A percentile compares a stretch with the other conserved stretches of the same genome.
phyloP scores from a whole-genome alignment of 2,113 vertebrate genomes.

The Odontesthes bonariensis region DNA sequence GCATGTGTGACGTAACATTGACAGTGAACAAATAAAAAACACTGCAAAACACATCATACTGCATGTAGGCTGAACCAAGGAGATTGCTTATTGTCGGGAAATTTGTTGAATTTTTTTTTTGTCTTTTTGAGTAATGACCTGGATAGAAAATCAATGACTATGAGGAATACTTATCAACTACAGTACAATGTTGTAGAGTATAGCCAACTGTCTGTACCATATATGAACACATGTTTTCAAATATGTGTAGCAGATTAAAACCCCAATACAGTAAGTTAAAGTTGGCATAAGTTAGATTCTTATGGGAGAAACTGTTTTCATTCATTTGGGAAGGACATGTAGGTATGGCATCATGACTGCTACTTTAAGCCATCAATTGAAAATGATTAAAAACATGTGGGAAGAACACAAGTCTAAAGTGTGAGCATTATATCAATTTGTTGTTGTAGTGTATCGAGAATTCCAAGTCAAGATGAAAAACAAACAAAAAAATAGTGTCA shows the following conservation, averaged over 20 bases:
- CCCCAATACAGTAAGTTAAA: background rate
- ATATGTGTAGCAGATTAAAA: no score
- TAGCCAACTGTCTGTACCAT: background rate
- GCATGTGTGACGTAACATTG: slow-evolving; percentile 86
- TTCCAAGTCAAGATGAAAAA: slow-evolving; percentile 4
- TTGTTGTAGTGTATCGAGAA: background rate
- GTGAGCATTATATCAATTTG: background rate
- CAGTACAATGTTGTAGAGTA: background rate
- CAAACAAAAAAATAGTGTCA: no score
- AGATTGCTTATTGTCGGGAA: slow-evolving; percentile 28
- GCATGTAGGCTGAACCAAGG: slow-evolving; percentile 93
- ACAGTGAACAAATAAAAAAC: slow-evolving; percentile 86
- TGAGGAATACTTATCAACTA: background rate
- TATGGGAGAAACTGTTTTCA: no score
- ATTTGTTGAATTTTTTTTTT: background rate
- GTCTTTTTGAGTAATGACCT: background rate
- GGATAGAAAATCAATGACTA: background rate
- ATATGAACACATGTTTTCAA: background rate
- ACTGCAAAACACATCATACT: slow-evolving; percentile 86
- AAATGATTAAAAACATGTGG: background rate
- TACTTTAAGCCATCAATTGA: no score
- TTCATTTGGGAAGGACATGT: no score
- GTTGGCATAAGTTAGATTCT: no score
- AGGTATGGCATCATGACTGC: no score
- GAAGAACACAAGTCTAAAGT: no score